phyloP scores from a whole-genome alignment of 2,797 vertebrate genomes.

The Epinephelus malabaricus region DNA sequence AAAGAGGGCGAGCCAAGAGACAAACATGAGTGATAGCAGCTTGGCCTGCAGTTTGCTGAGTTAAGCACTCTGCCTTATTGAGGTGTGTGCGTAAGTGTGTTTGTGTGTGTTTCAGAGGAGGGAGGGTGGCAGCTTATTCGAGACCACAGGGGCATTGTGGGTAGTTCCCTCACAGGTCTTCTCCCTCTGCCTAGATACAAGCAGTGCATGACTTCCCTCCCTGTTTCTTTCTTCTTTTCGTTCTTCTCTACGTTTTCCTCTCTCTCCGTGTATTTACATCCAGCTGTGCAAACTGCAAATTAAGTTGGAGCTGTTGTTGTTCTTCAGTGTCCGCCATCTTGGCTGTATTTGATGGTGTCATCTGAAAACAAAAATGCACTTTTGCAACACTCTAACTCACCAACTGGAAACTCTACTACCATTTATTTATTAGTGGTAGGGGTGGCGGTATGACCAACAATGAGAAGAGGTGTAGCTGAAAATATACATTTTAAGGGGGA shows the following conservation, averaged over 20 bases:
- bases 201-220: slow-evolving; percentile 20
- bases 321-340: neutral
- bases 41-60: slow-evolving; percentile 68
- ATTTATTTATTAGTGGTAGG: no score
- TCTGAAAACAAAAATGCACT: neutral
- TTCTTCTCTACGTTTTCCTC: neutral
- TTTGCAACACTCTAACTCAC: neutral
- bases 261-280: neutral
- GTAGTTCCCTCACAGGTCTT: slow-evolving; percentile 58
- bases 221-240: neutral
- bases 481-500: no score
- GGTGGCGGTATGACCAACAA: no score
- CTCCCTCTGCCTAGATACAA: slow-evolving; percentile 71
- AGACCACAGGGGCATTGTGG: slow-evolving; percentile 73
- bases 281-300: slow-evolving; percentile 7
- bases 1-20: slow-evolving; percentile 33
- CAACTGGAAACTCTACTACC: neutral
- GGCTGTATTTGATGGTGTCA: slow-evolving; percentile 1
- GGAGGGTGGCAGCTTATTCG: slow-evolving; percentile 38
- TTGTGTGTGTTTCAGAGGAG: slow-evolving; percentile 24
- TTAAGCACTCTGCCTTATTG: slow-evolving; percentile 69
- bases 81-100: slow-evolving; percentile 32
- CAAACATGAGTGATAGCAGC: slow-evolving; percentile 57
- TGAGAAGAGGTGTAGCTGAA: no score
- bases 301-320: neutral